phyloP scores from a whole-genome alignment of 2,888 invertebrate species.

The Drosophila rubida region DNA sequence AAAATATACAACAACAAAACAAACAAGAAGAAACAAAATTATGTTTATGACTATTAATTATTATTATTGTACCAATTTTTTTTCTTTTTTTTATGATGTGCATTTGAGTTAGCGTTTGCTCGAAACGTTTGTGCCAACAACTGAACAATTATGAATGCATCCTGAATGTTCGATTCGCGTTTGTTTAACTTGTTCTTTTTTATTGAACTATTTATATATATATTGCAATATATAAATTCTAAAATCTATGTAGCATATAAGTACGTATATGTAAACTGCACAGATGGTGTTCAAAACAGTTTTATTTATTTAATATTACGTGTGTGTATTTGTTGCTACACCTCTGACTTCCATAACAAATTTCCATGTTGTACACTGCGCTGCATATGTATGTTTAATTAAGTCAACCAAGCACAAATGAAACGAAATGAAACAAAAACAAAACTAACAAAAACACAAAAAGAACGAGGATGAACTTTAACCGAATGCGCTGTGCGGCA shows the following conservation, averaged over 20 bases:
- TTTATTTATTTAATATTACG: slow-evolving; percentile 30
- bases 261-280: slow-evolving; percentile 28
- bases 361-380: slow-evolving; percentile 21
- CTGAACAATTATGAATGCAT: slow-evolving; percentile 30
- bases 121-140: slow-evolving; percentile 67
- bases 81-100: slow-evolving; percentile 13
- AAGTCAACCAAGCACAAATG: background rate
- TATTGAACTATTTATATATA: slow-evolving; percentile 51
- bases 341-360: background rate
- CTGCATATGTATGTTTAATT: slow-evolving; percentile 15
- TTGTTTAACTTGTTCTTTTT: slow-evolving; percentile 10
- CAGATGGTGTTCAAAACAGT: slow-evolving; percentile 8
- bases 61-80: slow-evolving; percentile 4
- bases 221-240: slow-evolving; percentile 42
- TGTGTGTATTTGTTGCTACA: slow-evolving; percentile 18
- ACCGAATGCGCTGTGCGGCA: slow-evolving; percentile 59
- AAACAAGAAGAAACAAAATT: slow-evolving; percentile 7
- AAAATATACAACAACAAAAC: slow-evolving; percentile 45
- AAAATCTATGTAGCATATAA: slow-evolving; percentile 26
- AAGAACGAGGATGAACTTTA: slow-evolving; percentile 2
- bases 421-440: background rate
- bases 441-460: background rate
- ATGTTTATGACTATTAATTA: slow-evolving; percentile 16
- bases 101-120: slow-evolving; percentile 35
- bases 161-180: slow-evolving; percentile 31